These are phyloP conservation scores for Archivesica marissinica DNA, from an alignment of 1,140 invertebrate genomes.

Conservation along the genomic window DNA sequence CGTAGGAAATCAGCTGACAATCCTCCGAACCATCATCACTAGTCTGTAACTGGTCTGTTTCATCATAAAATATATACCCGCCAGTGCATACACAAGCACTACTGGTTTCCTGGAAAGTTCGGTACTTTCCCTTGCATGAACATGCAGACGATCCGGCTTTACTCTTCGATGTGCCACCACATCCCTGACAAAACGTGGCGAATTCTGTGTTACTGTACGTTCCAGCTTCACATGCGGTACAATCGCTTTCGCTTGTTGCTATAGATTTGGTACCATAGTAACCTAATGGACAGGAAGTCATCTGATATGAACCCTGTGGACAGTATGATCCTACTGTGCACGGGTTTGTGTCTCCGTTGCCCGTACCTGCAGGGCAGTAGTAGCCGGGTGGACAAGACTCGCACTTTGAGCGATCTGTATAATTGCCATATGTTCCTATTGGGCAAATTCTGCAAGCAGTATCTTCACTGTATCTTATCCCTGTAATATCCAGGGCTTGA, in stretches of 20 bases:
- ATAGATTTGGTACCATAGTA: constrained; percentile 69
- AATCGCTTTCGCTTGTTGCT: constrained; percentile 71
- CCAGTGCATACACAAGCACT: constrained; percentile 76
- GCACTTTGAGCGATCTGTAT: constrained; percentile 72
- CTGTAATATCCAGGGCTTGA: constrained; percentile 73
- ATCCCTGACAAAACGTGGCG: constrained; percentile 73
- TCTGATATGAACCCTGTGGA: constrained; percentile 70
- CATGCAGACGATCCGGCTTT: constrained; percentile 68
- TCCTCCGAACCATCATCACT: constrained; percentile 73
- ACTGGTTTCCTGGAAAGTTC: constrained; percentile 76
- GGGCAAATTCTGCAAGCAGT: constrained; percentile 78
- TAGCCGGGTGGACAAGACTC: constrained; percentile 79
- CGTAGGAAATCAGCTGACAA: constrained; percentile 79
- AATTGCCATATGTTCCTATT: constrained; percentile 80
- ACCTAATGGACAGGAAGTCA: constrained; percentile 75
- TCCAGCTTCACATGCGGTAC: constrained; percentile 71
- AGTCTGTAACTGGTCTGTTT: constrained; percentile 66
- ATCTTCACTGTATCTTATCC: constrained; percentile 67
- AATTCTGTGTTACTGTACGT: constrained; percentile 75
- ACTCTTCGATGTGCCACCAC: constrained; percentile 77
- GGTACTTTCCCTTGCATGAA: constrained; percentile 76
- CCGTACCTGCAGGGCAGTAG: constrained; percentile 80
- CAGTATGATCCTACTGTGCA: constrained; percentile 81
- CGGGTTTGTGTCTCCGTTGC: constrained; percentile 73
- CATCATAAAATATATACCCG: constrained; percentile 81